phyloP scores from a whole-genome alignment of 1,140 invertebrate genomes.

The Leptonema lineaticorne region DNA sequence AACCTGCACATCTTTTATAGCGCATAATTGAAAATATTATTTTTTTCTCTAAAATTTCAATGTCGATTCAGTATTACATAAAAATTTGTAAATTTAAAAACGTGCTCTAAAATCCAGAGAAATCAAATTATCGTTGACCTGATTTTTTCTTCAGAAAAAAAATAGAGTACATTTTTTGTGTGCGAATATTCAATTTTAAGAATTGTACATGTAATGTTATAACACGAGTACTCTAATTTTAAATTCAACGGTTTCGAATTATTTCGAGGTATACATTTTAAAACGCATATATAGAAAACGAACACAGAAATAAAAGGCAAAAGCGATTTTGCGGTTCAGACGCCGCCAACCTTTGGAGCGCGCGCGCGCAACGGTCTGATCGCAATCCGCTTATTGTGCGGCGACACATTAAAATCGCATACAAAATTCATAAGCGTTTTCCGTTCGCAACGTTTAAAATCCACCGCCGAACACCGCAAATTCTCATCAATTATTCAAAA shows the following conservation, averaged over 20 bases:
- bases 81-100: background rate
- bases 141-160: too few relatives aligned
- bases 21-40: background rate
- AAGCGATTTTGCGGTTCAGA: background rate
- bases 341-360: background rate
- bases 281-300: too few relatives aligned
- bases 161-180: too few relatives aligned
- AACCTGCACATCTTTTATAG: too few relatives aligned
- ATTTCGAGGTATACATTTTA: too few relatives aligned
- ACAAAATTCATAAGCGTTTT: conserved; percentile 29
- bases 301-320: too few relatives aligned
- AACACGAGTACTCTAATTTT: too few relatives aligned
- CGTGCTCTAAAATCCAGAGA: too few relatives aligned
- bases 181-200: too few relatives aligned
- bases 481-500: conserved; percentile 5
- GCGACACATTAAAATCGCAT: conserved; percentile 42
- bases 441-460: conserved; percentile 1
- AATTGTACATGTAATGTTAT: too few relatives aligned
- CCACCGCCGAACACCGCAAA: background rate
- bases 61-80: background rate
- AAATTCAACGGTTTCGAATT: too few relatives aligned
- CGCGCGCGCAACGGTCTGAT: conserved; percentile 14
- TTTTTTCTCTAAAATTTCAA: background rate
- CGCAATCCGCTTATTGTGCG: conserved; percentile 39
- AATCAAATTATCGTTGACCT: too few relatives aligned